Conservation (phyloP, 2,888 invertebrate species). For the Plagodis dolabraria region DNA sequence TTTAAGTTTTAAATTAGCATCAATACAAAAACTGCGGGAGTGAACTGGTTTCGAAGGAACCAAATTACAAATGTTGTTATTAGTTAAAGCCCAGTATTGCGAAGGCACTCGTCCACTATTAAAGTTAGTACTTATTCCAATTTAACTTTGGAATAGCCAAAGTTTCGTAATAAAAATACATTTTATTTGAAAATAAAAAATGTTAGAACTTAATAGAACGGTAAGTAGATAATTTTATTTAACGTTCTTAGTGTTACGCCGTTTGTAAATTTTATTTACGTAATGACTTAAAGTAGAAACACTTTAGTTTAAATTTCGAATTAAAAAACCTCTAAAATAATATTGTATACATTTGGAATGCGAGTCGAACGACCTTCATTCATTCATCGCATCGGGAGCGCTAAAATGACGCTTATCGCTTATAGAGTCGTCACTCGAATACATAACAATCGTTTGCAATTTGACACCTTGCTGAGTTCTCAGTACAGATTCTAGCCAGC, state of each 20-base stretch:
- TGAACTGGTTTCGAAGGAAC: conserved; percentile 37
- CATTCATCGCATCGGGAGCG: conserved; percentile 14
- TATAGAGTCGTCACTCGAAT: conserved; percentile 18
- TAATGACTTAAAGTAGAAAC: background rate
- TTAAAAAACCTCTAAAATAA: background rate
- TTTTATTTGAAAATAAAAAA: conserved; percentile 14
- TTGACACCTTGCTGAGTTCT: conserved; percentile 61
- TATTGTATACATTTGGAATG: background rate
- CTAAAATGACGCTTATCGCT: conserved; percentile 24
- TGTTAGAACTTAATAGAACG: conserved; percentile 3
- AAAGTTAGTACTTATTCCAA: conserved; percentile 52
- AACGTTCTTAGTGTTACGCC: background rate
- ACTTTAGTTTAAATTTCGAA: too few species aligned
- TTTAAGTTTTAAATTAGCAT: conserved; percentile 5
- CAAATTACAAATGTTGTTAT: conserved; percentile 45
- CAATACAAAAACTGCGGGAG: conserved; percentile 34
- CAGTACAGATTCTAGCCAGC: conserved; percentile 65
- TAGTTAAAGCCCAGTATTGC: conserved; percentile 44
- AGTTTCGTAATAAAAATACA: conserved; percentile 48
- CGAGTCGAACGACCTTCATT: conserved; percentile 13
- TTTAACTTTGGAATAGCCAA: conserved; percentile 69
- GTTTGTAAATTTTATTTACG: background rate
- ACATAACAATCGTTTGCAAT: conserved; percentile 42
- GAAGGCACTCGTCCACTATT: conserved; percentile 54
- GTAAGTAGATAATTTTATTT: too few species aligned